Conservation (phyloP, 2,797 vertebrate species). For the Silurus lanzhouensis region DNA sequence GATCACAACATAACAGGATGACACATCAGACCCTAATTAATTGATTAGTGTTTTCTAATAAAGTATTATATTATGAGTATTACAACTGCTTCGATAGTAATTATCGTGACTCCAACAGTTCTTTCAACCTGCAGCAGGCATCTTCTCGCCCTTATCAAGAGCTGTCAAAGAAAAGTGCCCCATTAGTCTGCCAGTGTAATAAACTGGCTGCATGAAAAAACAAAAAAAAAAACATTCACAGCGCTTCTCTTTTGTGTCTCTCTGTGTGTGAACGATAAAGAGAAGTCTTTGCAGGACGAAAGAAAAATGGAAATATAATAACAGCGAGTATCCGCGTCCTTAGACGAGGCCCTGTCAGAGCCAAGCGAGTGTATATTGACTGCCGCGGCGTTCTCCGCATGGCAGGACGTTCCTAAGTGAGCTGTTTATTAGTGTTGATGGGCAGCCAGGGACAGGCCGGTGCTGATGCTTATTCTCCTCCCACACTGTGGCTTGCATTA, state of each 20-base stretch:
- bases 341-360: constrained; percentile 48
- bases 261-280: constrained; percentile 26
- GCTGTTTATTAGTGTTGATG: constrained; percentile 54
- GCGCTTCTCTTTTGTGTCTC: constrained; percentile 46
- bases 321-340: constrained; percentile 43
- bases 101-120: constrained; percentile 57
- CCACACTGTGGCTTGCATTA: constrained; percentile 44
- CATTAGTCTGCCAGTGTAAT: constrained; percentile 60
- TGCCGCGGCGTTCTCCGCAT: constrained; percentile 49
- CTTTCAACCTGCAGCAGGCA: constrained; percentile 49
- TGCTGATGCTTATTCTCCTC: constrained; percentile 48
- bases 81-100: constrained; percentile 58
- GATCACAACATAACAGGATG: constrained; percentile 49
- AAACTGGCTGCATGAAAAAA: constrained; percentile 57
- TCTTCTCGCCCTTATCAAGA: constrained; percentile 57
- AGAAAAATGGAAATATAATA: constrained; percentile 47
- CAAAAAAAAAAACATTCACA: constrained; percentile 29
- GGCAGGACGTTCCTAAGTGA: constrained; percentile 51
- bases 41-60: constrained; percentile 58
- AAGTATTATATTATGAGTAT: constrained; percentile 53
- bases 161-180: constrained; percentile 56
- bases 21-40: constrained; percentile 58
- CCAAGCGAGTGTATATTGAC: constrained; percentile 48
- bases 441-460: constrained; percentile 47
- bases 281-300: constrained; percentile 29